phyloP scores from a whole-genome alignment of 2,797 vertebrate species.

The Myiotriccus ornatus region DNA sequence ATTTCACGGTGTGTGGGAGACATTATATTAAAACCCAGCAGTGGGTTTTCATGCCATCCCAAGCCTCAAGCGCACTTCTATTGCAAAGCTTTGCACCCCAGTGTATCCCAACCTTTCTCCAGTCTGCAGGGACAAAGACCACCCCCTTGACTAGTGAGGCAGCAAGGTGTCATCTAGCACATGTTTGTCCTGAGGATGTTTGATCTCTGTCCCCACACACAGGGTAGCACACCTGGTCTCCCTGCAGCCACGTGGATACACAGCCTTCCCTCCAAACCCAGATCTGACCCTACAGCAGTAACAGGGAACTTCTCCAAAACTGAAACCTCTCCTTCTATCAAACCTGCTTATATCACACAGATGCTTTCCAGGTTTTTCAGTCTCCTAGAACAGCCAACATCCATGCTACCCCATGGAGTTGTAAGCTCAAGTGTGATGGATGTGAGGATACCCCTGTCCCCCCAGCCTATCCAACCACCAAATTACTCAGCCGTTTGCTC shows the following conservation, averaged over 20 bases:
- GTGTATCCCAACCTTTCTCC: neutral
- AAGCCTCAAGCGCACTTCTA: neutral
- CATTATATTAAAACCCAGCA: neutral
- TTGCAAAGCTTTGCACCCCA: neutral
- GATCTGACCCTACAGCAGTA: neutral
- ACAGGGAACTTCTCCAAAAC: neutral
- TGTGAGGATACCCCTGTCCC: neutral
- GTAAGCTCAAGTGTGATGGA: neutral
- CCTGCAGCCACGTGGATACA: neutral
- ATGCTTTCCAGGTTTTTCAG: neutral
- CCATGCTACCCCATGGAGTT: neutral
- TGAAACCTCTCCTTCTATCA: neutral
- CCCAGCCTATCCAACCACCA: neutral
- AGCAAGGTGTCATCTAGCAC: neutral
- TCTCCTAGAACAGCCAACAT: neutral
- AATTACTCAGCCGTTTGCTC: neutral
- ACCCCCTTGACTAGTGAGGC: accelerated
- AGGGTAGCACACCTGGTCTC: neutral
- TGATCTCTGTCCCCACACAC: neutral
- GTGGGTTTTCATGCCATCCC: neutral
- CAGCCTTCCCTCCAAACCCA: neutral
- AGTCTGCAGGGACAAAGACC: neutral
- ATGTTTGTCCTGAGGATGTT: neutral
- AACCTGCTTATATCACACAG: accelerated
- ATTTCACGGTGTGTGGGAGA: accelerated